A percentile compares a stretch with the other conserved stretches of the same genome.
Conservation (phyloP, 2,113 vertebrate genomes). For the Eurypyga helias region DNA sequence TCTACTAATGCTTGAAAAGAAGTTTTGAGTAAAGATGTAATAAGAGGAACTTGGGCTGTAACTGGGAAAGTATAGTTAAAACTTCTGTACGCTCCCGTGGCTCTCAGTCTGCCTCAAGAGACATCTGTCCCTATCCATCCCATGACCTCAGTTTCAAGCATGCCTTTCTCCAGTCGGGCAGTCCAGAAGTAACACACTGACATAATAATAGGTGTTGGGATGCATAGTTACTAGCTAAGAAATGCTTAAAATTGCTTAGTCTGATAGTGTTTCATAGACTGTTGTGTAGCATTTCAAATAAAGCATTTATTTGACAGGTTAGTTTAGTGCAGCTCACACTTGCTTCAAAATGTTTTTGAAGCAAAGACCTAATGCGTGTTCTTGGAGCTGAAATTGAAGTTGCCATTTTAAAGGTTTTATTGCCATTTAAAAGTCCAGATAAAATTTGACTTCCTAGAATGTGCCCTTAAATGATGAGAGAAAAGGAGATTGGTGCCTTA, state of each 20-base stretch:
- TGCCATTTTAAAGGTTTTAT: not conserved
- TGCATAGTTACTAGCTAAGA: not conserved
- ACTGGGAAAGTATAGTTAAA: not conserved
- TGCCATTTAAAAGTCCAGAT: not conserved
- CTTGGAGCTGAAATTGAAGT: not conserved
- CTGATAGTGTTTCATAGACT: not conserved
- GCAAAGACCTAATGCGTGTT: not conserved
- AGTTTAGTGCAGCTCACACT: not conserved
- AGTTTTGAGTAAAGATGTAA: not conserved
- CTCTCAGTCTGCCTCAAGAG: not conserved
- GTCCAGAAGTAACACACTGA: not conserved
- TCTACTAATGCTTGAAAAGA: slow-evolving; percentile 10
- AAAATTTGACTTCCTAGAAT: not conserved
- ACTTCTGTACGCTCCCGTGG: not conserved
- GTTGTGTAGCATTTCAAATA: not conserved
- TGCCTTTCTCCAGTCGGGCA: not conserved
- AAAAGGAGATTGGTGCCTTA: not conserved
- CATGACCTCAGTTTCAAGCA: not conserved
- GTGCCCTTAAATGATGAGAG: not conserved
- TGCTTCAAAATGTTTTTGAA: not conserved
- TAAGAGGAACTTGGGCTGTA: not conserved
- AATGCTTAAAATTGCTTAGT: not conserved
- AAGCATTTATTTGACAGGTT: not conserved
- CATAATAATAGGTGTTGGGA: not conserved
- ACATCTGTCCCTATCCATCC: not conserved